Base-by-base conservation (phyloP, 2,888 invertebrate genomes). In the Pandemis corylana region DNA sequence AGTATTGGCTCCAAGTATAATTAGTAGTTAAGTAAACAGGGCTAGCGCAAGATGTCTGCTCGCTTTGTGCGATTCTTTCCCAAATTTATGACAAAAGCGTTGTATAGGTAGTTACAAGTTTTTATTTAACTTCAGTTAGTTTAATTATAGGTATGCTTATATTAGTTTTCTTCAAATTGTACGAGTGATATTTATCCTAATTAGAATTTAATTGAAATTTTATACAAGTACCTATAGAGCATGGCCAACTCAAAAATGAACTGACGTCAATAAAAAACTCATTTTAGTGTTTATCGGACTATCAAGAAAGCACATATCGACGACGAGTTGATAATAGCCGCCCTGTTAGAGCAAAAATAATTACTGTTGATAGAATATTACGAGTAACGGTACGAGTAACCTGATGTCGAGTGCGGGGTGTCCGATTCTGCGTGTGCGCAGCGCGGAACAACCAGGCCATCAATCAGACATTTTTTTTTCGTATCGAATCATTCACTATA, bases 281-380 rank as follows among this genome's bases (percentile, higher is more conserved):
- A 36, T 36, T 36, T 20, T 36, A 4, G 28, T 36, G 28, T 36
- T 36, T 49, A 49, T 49, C 13, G 12, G 12, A 13, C 49, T 49
- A 49, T 9, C 12, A 49, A 49, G 5, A 20, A 15, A 7, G 20
- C 15, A 53, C 53, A 2, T 15, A 56, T 9, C 15, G 15, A 20
- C 9, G 12, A 15, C 7, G 15, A 12, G 12, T 10, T 12, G 1
- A 20, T 53, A 53, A 10, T 59, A 59, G 28, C 10, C 59, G 28
- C 12, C 28, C 10, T 59, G 59, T 59, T 12, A 28, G 59, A 59
- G 10, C n/a, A 56, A 15, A 64, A 44, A 65, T 65, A 13, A 49
- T 13, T 79, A 85, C 84, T 84, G 82, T 87, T 82, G 77, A 46
- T 65, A 56, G 53, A 71, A 44, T 46, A 64, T 56, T 59, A 56